Evolutionary conservation across 2,888 invertebrate species (phyloP).

Genomic region (Tanypteryx hageni): DNA sequence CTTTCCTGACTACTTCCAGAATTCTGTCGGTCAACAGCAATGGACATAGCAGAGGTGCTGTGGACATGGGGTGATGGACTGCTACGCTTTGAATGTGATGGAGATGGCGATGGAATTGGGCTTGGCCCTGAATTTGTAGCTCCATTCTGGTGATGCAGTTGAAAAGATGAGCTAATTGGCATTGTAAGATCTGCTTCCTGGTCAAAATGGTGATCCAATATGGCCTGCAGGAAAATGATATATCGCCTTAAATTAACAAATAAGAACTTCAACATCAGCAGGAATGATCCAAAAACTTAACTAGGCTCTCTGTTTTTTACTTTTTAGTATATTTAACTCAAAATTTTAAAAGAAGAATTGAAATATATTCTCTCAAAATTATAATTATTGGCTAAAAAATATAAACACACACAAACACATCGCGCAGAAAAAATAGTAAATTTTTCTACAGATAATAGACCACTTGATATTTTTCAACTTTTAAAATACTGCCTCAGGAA

Average conservation of each 20-base stretch:
- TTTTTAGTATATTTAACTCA: not conserved
- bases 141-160: not conserved
- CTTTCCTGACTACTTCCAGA: constrained; percentile 45
- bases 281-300: not conserved
- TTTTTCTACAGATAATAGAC: no score
- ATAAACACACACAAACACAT: no score
- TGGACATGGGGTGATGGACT: constrained; percentile 41
- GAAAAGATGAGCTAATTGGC: constrained; percentile 25
- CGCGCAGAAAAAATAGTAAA: no score
- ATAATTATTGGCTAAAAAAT: no score
- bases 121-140: constrained; percentile 65
- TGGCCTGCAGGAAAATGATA: constrained; percentile 64
- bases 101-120: constrained; percentile 50
- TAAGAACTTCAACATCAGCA: not conserved
- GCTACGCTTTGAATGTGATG: constrained; percentile 42
- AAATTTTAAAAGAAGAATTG: no score
- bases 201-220: constrained; percentile 68
- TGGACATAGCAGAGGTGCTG: not conserved
- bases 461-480: no score
- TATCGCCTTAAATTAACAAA: not conserved
- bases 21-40: constrained; percentile 46
- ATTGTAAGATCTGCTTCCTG: constrained; percentile 25
- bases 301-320: not conserved
- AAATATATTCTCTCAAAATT: no score
- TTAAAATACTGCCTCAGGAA: no score